These are phyloP conservation scores for Zoanthus solanderi DNA, from an alignment of 92 coral and sea anemone genomes.

Conservation along the genomic window DNA sequence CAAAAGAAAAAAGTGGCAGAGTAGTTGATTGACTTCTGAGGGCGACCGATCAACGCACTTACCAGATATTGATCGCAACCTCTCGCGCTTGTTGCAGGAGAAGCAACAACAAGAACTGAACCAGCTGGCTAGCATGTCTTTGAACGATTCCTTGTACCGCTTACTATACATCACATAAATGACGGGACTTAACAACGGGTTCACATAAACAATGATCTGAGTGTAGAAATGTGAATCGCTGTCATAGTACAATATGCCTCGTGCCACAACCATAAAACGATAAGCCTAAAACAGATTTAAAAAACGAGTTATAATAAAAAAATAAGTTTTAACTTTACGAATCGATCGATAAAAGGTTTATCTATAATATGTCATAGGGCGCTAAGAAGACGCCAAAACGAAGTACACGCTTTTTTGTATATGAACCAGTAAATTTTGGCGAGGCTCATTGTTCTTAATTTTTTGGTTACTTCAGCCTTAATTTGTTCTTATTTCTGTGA, in stretches of 20 bases:
- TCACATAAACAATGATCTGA: slow-evolving; percentile 83
- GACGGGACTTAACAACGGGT: slow-evolving; percentile 82
- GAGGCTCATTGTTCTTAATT: too few relatives aligned
- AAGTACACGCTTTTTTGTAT: too few relatives aligned
- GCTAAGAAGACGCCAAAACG: too few relatives aligned
- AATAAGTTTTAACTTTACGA: neutral
- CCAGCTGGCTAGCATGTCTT: slow-evolving; percentile 50
- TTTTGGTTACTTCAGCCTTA: too few relatives aligned
- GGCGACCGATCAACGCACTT: neutral
- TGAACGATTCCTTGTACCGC: slow-evolving; percentile 78
- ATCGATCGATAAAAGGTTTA: too few relatives aligned
- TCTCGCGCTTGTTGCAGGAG: slow-evolving; percentile 11
- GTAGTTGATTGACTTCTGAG: too few relatives aligned
- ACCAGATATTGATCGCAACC: slow-evolving; percentile 41
- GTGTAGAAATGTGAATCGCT: slow-evolving; percentile 78
- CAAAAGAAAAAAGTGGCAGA: too few relatives aligned
- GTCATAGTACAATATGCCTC: slow-evolving; percentile 66
- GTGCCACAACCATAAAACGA: slow-evolving; percentile 68
- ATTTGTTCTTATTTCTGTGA: too few relatives aligned
- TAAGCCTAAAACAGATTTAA: slow-evolving; percentile 60
- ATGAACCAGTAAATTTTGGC: too few relatives aligned
- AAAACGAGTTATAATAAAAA: neutral
- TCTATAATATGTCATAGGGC: too few relatives aligned
- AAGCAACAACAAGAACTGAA: slow-evolving; percentile 27
- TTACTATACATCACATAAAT: slow-evolving; percentile 78